phyloP scores from a whole-genome alignment of 2,888 invertebrate species.

The Andrena trimmerana region DNA sequence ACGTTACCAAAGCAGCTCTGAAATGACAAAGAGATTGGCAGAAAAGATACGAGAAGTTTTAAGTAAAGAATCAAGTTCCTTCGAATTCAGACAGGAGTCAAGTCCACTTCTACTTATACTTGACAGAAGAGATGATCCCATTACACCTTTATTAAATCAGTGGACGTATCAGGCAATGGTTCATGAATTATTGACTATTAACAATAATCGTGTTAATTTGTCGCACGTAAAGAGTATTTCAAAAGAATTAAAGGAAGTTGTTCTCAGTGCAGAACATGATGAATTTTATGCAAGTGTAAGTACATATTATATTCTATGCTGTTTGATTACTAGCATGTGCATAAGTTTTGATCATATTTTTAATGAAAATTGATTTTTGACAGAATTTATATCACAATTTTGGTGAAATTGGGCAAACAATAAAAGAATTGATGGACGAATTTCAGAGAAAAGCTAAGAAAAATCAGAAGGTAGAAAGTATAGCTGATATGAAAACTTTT shows the following conservation, averaged over 20 bases:
- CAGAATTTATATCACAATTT: constrained; percentile 98
- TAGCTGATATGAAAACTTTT: constrained; percentile 99
- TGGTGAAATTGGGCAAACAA: constrained; percentile 99
- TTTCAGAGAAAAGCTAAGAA: constrained; percentile 98
- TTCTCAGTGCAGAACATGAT: constrained; percentile 97
- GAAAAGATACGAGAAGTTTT: constrained; percentile 94
- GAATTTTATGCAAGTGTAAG: constrained; percentile 96
- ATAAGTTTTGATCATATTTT: not conserved
- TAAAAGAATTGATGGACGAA: constrained; percentile 98
- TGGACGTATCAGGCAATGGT: constrained; percentile 99
- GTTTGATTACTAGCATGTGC: too few species aligned
- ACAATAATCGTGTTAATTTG: constrained; percentile 92
- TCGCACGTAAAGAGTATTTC: constrained; percentile 93
- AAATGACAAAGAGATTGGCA: constrained; percentile 93
- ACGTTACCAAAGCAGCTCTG: constrained; percentile 95
- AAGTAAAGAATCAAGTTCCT: constrained; percentile 94
- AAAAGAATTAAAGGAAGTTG: constrained; percentile 96
- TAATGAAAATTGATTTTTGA: constrained; percentile 30
- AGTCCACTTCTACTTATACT: constrained; percentile 94
- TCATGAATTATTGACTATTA: constrained; percentile 97
- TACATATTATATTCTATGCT: not conserved
- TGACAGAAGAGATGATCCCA: constrained; percentile 97
- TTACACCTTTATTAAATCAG: constrained; percentile 97
- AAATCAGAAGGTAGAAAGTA: constrained; percentile 98
- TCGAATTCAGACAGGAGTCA: constrained; percentile 93